Conservation (phyloP, 2,888 invertebrate genomes). For the Metallyticus violacea region DNA sequence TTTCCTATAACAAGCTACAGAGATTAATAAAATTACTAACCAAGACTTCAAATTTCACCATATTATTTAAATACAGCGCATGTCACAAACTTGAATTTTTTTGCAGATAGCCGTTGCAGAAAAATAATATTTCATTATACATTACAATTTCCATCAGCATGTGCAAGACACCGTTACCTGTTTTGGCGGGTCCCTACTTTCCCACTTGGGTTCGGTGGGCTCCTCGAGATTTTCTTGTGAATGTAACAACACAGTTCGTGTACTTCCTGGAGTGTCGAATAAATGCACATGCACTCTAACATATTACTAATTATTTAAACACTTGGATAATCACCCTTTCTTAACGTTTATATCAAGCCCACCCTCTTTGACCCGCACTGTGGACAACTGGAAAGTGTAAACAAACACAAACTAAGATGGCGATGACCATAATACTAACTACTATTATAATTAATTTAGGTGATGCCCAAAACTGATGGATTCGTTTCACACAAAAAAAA, state of each 20-base stretch:
- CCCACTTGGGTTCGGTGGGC: background rate
- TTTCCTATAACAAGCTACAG: too few species aligned
- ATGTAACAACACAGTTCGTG: background rate
- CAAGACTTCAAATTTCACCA: background rate
- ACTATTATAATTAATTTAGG: too few species aligned
- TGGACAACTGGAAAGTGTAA: background rate
- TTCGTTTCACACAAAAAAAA: too few species aligned
- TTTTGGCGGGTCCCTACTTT: background rate
- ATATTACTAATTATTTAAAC: background rate
- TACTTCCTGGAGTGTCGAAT: background rate
- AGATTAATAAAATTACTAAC: too few species aligned
- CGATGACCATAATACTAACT: background rate
- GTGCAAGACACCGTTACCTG: background rate
- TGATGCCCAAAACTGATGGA: too few species aligned
- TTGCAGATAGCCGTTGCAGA: background rate
- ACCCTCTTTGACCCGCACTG: background rate
- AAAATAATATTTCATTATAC: background rate
- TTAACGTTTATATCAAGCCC: background rate
- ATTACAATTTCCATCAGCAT: background rate
- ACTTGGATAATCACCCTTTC: background rate
- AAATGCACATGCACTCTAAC: background rate
- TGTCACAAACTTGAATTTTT: background rate
- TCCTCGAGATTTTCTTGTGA: background rate
- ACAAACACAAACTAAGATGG: background rate
- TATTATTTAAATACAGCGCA: background rate